Base-by-base conservation (phyloP, 2,888 invertebrate species). In the Habroteleia sp. region DNA sequence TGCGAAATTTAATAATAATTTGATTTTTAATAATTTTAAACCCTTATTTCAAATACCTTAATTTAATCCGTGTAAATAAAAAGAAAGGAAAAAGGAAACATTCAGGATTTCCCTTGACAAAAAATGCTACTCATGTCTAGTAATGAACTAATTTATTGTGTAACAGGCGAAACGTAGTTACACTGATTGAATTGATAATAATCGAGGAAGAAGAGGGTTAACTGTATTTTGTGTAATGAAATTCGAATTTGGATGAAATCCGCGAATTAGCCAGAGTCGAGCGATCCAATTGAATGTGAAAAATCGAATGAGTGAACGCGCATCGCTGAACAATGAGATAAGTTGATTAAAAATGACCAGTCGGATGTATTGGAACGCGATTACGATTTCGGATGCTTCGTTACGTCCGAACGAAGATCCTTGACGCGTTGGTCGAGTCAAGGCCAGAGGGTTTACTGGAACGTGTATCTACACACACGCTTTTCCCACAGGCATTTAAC, bases 351-450 rank as follows among this genome's bases (percentile, higher is more conserved):
- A 80, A 83, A 78, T 81, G 80, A 80, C 80, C 80, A 78, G 76
- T 74, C 76, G 74, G 73, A 80, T 79, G 78, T 79, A 77, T 76
- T 65, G 77, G 73, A 80, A 82, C 68, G 68, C 81, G 80, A 83
- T 84, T 83, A 81, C 79, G 78, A 83, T 83, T 82, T 81, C 79
- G 80, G 79, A 83, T 79, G 84, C 81, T 80, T 83, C 84, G 83
- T 84, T 85, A 81, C 81, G 77, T 77, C 66, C 66, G 63, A 78
- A 33, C 60, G 39, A 60, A 62, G 58, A 74, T 65, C 65, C 74
- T 69, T 69, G 74, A 48, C 39, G 63, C 20, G 29, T 23, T 37
- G 33, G 60, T 33, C 63, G 52, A 58, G 50, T 46, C 58, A 74
- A 69, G 71, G 60, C 71, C 63, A 52, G 13, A 54, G 39, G 63